Conservation (phyloP, 2,113 vertebrate species). For the Nyctereutes procyonoides region DNA sequence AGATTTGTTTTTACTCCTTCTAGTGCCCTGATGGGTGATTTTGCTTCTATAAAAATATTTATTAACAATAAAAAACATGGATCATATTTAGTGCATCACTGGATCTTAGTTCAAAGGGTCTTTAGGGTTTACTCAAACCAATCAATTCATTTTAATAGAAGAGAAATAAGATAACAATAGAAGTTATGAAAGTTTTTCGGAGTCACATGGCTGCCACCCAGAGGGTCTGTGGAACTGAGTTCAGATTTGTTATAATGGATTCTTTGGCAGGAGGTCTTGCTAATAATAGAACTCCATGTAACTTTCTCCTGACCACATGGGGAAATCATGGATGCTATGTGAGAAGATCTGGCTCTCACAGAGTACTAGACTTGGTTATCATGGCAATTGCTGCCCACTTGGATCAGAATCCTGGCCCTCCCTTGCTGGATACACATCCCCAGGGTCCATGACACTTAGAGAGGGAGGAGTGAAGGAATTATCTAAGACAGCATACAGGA, state of each 20-base stretch:
- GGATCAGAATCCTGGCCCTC: fast-evolving
- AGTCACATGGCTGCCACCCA: background rate
- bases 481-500: background rate
- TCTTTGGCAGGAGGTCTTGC: background rate
- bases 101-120: background rate
- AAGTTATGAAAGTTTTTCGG: background rate
- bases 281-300: background rate
- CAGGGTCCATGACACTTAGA: background rate
- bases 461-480: background rate
- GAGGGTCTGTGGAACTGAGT: background rate
- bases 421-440: background rate
- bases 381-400: background rate
- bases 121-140: background rate
- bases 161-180: background rate
- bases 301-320: background rate
- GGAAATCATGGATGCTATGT: background rate
- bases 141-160: background rate
- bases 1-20: background rate
- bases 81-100: background rate
- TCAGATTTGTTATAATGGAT: background rate
- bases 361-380: background rate
- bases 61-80: background rate
- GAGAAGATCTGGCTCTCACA: background rate
- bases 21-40: background rate
- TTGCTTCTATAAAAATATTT: background rate